Conservation (phyloP, 2,113 vertebrate genomes). For the Oostethus manadensis region DNA sequence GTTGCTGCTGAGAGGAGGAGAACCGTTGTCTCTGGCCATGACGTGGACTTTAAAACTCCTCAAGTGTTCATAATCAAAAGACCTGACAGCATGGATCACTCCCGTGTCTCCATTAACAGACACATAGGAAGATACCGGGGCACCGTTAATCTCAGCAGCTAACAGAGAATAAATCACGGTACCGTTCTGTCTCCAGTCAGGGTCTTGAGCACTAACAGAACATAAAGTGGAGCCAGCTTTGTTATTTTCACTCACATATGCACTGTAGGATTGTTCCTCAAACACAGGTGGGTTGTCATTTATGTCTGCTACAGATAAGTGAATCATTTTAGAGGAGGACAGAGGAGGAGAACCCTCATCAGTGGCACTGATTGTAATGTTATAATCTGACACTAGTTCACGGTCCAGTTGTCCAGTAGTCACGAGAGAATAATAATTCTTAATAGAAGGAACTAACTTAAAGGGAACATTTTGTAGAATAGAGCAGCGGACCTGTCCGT, state of each 20-base stretch:
- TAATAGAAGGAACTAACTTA: constrained; percentile 62
- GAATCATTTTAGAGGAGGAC: constrained; percentile 50
- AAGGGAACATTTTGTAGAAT: constrained; percentile 60
- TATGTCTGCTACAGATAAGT: constrained; percentile 66
- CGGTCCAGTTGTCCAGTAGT: constrained; percentile 56
- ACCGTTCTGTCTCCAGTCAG: constrained; percentile 70
- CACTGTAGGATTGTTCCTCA: constrained; percentile 50
- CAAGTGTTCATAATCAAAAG: constrained; percentile 75
- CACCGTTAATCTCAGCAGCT: constrained; percentile 47
- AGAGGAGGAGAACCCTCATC: constrained; percentile 70
- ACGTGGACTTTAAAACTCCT: constrained; percentile 57
- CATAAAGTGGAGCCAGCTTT: constrained; percentile 69
- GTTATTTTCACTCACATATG: constrained; percentile 74
- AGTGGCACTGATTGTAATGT: constrained; percentile 61
- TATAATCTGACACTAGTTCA: constrained; percentile 56
- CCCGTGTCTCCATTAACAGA: constrained; percentile 76
- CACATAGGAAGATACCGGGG: constrained; percentile 65
- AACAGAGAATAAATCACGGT: constrained; percentile 68
- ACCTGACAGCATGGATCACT: constrained; percentile 65
- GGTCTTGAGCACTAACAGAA: constrained; percentile 64
- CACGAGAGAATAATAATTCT: constrained; percentile 66
- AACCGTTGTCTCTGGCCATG: constrained; percentile 65
- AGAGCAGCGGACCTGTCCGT: constrained; percentile 58
- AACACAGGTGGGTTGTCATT: constrained; percentile 76
- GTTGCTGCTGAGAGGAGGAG: constrained; percentile 70